Evolutionary conservation across 1,140 invertebrate species (phyloP).

Genomic region (Orchesella cincta): DNA sequence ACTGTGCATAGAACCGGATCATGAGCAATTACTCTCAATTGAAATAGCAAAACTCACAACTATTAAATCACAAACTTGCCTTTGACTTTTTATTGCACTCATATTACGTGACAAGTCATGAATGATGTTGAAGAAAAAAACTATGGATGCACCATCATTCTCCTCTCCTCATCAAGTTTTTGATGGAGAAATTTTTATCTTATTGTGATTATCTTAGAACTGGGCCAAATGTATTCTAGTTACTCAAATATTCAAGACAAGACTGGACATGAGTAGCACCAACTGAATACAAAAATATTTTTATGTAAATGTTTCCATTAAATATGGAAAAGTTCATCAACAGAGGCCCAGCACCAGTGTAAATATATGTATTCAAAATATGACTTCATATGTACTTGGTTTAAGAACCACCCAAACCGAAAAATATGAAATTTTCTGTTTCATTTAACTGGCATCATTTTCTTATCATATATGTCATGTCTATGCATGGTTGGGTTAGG

Average conservation of each 20-base stretch:
- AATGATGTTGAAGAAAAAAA: too few relatives aligned
- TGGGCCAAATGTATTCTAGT: background rate
- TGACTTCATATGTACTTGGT: too few relatives aligned
- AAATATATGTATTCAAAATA: background rate
- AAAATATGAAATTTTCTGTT: background rate
- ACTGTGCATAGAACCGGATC: slow-evolving; percentile 18
- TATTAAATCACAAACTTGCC: background rate
- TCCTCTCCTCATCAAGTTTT: background rate
- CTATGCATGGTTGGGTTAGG: background rate
- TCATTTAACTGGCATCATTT: background rate
- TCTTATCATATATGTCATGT: background rate
- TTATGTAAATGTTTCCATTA: background rate
- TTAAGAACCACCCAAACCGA: background rate
- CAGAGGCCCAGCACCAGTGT: too few relatives aligned
- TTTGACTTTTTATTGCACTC: background rate
- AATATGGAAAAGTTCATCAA: too few relatives aligned
- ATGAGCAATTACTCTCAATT: background rate
- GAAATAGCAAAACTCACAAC: background rate
- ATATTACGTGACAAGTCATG: background rate
- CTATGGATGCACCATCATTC: too few relatives aligned
- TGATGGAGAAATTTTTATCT: background rate
- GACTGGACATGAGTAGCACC: background rate
- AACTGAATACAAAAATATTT: background rate
- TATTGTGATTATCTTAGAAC: background rate
- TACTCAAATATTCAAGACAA: background rate